Percentiles rank a stretch among this genome's conserved stretches.
Evolutionary conservation across 2,888 invertebrate species (phyloP).

Genomic region (Coremacera marginata): DNA sequence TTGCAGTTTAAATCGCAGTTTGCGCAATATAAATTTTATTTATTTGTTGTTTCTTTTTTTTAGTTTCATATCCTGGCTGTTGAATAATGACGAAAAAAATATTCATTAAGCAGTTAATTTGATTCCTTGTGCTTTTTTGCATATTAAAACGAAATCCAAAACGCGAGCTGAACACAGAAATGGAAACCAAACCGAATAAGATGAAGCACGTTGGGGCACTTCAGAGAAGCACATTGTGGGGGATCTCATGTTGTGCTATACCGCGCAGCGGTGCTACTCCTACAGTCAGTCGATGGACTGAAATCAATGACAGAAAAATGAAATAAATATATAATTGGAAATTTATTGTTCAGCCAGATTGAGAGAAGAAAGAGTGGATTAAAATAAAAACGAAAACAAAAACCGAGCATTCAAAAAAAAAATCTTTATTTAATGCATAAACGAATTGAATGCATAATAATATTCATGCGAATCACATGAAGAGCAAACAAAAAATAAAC

Average conservation of each 20-base stretch:
- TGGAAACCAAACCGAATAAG: not conserved
- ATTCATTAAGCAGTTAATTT: slow-evolving; percentile 53
- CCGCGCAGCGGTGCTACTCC: not conserved
- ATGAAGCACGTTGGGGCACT: slow-evolving; percentile 1
- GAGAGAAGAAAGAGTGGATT: not conserved
- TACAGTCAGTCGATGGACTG: not conserved
- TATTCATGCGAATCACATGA: not conserved
- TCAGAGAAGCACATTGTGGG: not conserved
- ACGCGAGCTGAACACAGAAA: not conserved
- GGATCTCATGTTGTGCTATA: not conserved
- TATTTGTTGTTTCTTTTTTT: not conserved
- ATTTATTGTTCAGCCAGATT: slow-evolving; percentile 49
- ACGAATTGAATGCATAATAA: slow-evolving; percentile 21
- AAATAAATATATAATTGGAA: slow-evolving; percentile 49
- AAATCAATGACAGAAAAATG: slow-evolving; percentile 40
- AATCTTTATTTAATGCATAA: not conserved
- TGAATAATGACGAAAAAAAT: slow-evolving; percentile 32
- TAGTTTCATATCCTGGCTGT: not conserved
- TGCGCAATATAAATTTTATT: slow-evolving; percentile 26
- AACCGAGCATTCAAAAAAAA: not conserved
- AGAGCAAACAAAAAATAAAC: not conserved
- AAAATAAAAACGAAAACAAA: not conserved
- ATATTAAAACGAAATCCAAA: slow-evolving; percentile 41
- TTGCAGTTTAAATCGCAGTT: slow-evolving; percentile 47
- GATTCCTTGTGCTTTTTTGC: slow-evolving; percentile 48